These are phyloP conservation scores for Cydia fagiglandana DNA, from an alignment of 1,140 invertebrate genomes.

Conservation along the genomic window DNA sequence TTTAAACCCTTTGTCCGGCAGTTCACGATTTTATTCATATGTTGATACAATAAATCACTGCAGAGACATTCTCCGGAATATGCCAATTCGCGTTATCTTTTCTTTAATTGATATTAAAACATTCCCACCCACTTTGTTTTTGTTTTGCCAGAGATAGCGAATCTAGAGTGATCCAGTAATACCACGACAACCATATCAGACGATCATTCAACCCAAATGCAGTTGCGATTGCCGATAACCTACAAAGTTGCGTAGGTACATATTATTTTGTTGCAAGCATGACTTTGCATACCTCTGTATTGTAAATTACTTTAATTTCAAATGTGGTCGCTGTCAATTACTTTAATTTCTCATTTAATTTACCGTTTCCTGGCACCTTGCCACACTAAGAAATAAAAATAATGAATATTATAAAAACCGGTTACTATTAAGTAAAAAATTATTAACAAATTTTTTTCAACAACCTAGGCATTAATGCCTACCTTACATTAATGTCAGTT, in stretches of 20 bases:
- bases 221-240: neutral
- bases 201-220: conserved; percentile 25
- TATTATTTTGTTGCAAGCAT: neutral
- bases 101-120: neutral
- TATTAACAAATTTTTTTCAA: too few species aligned
- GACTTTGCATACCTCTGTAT: neutral
- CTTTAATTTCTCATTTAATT: too few species aligned
- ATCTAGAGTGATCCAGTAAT: neutral
- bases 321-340: too few species aligned
- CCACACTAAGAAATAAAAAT: too few species aligned
- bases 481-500: too few species aligned
- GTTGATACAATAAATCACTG: neutral
- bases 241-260: neutral
- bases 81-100: neutral
- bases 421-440: too few species aligned
- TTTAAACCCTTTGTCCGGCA: neutral
- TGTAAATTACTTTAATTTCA: too few species aligned
- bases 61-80: neutral
- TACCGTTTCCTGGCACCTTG: too few species aligned
- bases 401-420: too few species aligned
- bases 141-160: conserved; percentile 15
- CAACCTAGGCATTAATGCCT: too few species aligned
- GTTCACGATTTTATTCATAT: neutral
- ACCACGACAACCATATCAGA: neutral
- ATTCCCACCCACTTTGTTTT: neutral